Evolutionary conservation across 1,140 invertebrate species (phyloP), one percentile per base, ranked within the genome.

Genomic region (Bombus haemorrhoidalis): DNA sequence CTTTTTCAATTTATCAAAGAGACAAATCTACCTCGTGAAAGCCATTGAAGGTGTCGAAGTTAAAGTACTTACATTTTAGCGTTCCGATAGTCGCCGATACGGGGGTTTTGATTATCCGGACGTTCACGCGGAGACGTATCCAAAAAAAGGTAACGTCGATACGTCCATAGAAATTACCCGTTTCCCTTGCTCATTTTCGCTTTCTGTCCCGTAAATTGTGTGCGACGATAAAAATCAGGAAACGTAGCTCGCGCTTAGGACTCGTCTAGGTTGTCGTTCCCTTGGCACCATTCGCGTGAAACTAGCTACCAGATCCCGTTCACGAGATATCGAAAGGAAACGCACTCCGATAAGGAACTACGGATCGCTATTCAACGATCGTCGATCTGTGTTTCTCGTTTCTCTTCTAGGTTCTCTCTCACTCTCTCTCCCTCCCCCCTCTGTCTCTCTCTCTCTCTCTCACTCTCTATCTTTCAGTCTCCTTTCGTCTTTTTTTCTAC

Each of bases 161-260:
- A 71, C 41, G 53, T 68, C 81, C 73, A 57, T 82, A 83, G 83
- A 89, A 91, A 89, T 91, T 91, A 84, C 66, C 37, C 81, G 86
- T 74, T 81, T 84, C 74, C 84, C 73, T 25, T 89, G 81, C 73
- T 88, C 81, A 84, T 87, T 86, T 81, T 86, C 68, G 69, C 53
- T n/a, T 39, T 79, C 62, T 81, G 34, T 80, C 87, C 76, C 75
- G 85, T 91, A 91, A 91, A 91, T 91, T 88, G 81, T 74, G 32
- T 32, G 77, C 53, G 79, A 25, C 68, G 91, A 92, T 92, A 92
- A 88, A 91, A 88, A 91, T 91, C 89, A 86, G 85, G 69, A 88
- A 87, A 90, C 86, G 72, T 25, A 32, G n/a, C 3, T 8, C 79
- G 79, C 59, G 15, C 57, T 76, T 32, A 66, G 81, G 69, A 80